phyloP scores from a whole-genome alignment of 2,797 vertebrate species.

The Neosalanx taihuensis region DNA sequence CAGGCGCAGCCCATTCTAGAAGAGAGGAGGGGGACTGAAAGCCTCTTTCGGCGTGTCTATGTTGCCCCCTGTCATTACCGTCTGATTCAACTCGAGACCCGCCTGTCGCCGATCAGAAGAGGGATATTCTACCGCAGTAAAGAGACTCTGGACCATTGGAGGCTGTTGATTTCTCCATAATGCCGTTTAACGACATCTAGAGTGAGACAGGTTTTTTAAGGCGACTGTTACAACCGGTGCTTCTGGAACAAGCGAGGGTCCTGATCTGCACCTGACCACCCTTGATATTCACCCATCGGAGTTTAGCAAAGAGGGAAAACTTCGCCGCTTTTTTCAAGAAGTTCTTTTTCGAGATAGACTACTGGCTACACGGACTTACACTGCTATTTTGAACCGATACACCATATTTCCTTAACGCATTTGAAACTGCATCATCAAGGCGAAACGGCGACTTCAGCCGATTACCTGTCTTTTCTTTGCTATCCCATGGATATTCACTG shows the following conservation, averaged over 20 bases:
- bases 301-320: conserved; percentile 55
- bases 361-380: conserved; percentile 63
- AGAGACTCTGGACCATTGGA: conserved; percentile 60
- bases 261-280: conserved; percentile 74
- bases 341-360: conserved; percentile 48
- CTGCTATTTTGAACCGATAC: conserved; percentile 45
- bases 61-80: conserved; percentile 73
- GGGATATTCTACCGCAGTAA: conserved; percentile 59
- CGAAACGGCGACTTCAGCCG: conserved; percentile 92
- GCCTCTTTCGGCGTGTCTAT: conserved; percentile 71
- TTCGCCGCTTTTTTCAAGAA: conserved; percentile 58
- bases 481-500: conserved; percentile 92
- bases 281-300: conserved; percentile 41
- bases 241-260: conserved; percentile 70
- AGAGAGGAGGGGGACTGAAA: conserved; percentile 74
- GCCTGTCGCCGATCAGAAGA: conserved; percentile 52
- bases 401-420: conserved; percentile 54
- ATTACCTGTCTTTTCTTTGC: conserved; percentile 88
- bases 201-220: conserved; percentile 59
- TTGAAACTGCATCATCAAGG: conserved; percentile 78
- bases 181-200: conserved; percentile 65
- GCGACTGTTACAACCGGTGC: conserved; percentile 60
- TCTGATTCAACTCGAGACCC: conserved; percentile 64
- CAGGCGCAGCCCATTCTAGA: conserved; percentile 89
- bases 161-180: conserved; percentile 43